Conservation (phyloP, 2,797 vertebrate genomes). For the Arremon aurantiirostris region DNA sequence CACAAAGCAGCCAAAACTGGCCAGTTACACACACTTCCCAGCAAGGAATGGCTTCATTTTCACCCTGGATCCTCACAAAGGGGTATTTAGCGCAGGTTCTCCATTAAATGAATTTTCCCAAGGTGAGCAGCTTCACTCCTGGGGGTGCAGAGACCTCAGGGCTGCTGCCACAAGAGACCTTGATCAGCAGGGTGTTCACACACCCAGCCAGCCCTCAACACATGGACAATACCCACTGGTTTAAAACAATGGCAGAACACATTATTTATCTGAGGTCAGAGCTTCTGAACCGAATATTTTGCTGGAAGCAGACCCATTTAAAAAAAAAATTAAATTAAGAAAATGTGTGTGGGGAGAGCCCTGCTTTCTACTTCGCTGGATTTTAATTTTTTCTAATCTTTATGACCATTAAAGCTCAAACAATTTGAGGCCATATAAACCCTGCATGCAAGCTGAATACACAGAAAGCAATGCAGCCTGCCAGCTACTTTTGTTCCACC, state of each 20-base stretch:
- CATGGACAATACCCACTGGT: neutral
- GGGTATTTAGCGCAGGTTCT: neutral
- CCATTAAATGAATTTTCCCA: neutral
- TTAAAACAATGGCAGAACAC: neutral
- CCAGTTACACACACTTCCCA: neutral
- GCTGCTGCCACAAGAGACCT: neutral
- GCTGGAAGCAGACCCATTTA: neutral
- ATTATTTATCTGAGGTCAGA: neutral
- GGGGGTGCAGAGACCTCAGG: neutral
- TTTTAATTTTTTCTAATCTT: conserved; percentile 37
- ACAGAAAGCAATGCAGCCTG: neutral
- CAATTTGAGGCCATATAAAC: neutral
- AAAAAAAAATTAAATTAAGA: neutral
- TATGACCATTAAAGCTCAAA: neutral
- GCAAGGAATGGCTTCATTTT: neutral
- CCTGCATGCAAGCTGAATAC: neutral
- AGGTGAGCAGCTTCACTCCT: neutral
- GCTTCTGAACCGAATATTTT: neutral
- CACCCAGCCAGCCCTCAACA: neutral
- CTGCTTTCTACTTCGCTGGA: neutral
- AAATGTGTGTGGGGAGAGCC: neutral
- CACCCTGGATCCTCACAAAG: neutral
- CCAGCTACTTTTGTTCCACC: neutral
- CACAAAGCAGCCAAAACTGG: neutral
- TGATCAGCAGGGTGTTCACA: neutral